Base-by-base conservation (phyloP, 2,888 invertebrate species). In the Netelia inedita region DNA sequence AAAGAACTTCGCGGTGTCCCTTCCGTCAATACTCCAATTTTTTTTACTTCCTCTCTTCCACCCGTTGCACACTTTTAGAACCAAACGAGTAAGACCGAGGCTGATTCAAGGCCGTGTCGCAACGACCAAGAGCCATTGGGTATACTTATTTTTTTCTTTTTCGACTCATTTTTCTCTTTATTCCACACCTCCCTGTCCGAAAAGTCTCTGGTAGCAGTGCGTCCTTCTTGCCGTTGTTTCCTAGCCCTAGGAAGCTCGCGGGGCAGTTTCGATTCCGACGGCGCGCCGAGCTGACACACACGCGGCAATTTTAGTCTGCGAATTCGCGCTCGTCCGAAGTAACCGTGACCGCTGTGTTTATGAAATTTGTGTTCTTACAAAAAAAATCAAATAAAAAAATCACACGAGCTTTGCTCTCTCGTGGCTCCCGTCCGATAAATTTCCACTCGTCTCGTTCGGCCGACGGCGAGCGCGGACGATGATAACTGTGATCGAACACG, bases 1-100 rank as follows among this genome's bases (percentile, higher is more conserved):
- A 88, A 79, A 87, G 88, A 84, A 88, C 86, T 63, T 41, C 28
- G 79, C 85, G 86, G 86, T 85, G 85, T 83, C 83, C 87, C 92
- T 92, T 91, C 91, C 91, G 91, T 88, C 92, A 91, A 91, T 85
- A 91, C 91, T 92, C 92, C 91, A 92, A 92, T 92, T 92, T 92
- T 92, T 90, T 89, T 88, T 82, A 79, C 21, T 72, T 72, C 65
- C 41, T 43, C 66, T 65, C 74, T 61, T 82, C 66, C 66, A 73
- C 85, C 85, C 87, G 55, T 65, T 83, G 81, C 57, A 41, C 85
- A 87, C 86, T 79, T 71, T 85, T 66, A 82, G 43, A 72, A 71
- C 65, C 85, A 82, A 76, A 57, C 50, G 28, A 28, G 19, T 14
- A 69, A 80, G 80, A 86, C 28, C 53, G 87, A 89, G 86, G 76